Evolutionary conservation across 1,140 invertebrate genomes (phyloP).

Genomic region (Drosophila dunni): DNA sequence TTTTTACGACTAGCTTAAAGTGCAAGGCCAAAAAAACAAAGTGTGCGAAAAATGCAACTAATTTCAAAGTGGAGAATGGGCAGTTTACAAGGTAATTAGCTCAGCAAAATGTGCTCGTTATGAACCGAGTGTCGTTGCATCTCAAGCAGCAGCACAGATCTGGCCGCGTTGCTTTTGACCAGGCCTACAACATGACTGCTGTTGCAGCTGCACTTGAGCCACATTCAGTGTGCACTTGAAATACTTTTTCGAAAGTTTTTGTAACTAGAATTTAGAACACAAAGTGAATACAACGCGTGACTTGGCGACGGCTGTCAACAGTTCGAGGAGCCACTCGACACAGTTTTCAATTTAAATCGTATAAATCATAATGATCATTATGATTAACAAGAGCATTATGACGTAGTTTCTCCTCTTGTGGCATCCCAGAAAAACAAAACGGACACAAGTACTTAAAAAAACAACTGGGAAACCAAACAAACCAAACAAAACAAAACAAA

Average conservation of each 20-base stretch:
- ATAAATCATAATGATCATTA: constrained; percentile 24
- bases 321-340: constrained; percentile 8
- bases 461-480: not conserved
- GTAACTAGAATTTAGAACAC: constrained; percentile 20
- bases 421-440: constrained; percentile 1
- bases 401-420: not conserved
- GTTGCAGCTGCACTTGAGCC: constrained; percentile 72
- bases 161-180: not conserved
- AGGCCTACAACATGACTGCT: constrained; percentile 36
- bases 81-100: constrained; percentile 42
- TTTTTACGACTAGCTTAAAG: constrained; percentile 35
- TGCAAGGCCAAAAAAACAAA: constrained; percentile 54
- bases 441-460: not conserved
- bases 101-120: constrained; percentile 7
- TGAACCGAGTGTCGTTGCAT: constrained; percentile 39
- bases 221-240: constrained; percentile 76
- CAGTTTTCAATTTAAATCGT: constrained; percentile 12
- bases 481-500: no score
- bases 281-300: constrained; percentile 34
- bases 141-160: constrained; percentile 25
- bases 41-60: constrained; percentile 9
- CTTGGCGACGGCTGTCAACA: constrained; percentile 19
- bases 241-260: constrained; percentile 63
- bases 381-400: not conserved
- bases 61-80: constrained; percentile 13